Evolutionary conservation across 2,797 vertebrate species (phyloP).

Genomic region (Pteronotus mesoamericanus): DNA sequence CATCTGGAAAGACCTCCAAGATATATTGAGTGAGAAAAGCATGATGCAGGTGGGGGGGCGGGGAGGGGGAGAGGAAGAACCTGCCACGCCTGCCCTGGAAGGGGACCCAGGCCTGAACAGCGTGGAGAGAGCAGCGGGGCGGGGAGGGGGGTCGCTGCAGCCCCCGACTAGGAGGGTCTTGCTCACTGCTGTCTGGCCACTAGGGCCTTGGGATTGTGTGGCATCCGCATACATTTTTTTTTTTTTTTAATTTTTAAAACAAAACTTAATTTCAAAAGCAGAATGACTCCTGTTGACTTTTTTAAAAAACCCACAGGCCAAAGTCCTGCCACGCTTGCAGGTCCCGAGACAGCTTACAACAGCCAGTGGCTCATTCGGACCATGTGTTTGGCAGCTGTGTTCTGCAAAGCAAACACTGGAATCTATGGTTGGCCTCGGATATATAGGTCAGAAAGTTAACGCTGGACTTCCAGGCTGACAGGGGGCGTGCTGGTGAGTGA

Average conservation of each 20-base stretch:
- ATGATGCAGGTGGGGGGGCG: rapidly evolving
- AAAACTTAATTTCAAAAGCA: neutral
- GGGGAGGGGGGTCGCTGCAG: too few relatives aligned
- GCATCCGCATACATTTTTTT: neutral
- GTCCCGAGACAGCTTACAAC: too few relatives aligned
- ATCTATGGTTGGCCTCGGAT: rapidly evolving
- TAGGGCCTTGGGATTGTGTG: neutral
- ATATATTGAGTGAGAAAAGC: rapidly evolving
- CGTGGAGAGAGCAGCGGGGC: neutral
- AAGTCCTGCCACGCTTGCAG: neutral
- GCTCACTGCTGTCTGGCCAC: rapidly evolving
- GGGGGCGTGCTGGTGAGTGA: too few relatives aligned
- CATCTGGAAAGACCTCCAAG: neutral
- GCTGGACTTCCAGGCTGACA: neutral
- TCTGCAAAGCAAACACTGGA: neutral
- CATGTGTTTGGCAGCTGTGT: rapidly evolving
- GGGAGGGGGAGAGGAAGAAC: neutral
- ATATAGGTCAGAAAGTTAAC: too few relatives aligned
- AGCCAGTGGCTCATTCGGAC: rapidly evolving
- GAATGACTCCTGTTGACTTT: neutral
- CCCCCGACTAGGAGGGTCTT: rapidly evolving
- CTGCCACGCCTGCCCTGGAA: neutral
- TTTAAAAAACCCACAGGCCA: neutral
- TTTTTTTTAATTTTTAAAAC: neutral
- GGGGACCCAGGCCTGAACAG: neutral